phyloP scores from a whole-genome alignment of 1,140 invertebrate species.

The Agrilus planipennis region DNA sequence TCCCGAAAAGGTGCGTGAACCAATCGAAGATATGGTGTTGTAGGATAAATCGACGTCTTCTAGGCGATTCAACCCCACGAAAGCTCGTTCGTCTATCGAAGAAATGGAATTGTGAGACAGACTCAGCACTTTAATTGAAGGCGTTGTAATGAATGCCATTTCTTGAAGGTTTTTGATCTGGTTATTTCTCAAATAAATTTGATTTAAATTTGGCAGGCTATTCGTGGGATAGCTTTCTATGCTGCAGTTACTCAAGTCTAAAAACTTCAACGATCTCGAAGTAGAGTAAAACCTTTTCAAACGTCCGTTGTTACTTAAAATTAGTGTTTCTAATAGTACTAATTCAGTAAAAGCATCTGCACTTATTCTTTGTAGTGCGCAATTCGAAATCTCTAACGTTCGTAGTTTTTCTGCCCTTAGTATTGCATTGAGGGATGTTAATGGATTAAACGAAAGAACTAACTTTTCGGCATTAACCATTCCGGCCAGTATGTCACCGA shows the following conservation, averaged over 20 bases:
- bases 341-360: slow-evolving; percentile 37
- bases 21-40: slow-evolving; percentile 47
- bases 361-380: slow-evolving; percentile 37
- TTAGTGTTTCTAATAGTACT: slow-evolving; percentile 36
- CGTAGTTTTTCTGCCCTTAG: slow-evolving; percentile 40
- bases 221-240: slow-evolving; percentile 45
- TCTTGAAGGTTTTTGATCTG: slow-evolving; percentile 41
- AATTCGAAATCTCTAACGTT: slow-evolving; percentile 42
- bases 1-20: slow-evolving; percentile 39
- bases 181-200: slow-evolving; percentile 46
- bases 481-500: slow-evolving; percentile 39
- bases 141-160: slow-evolving; percentile 47
- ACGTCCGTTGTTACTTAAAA: slow-evolving; percentile 42
- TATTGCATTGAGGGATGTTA: slow-evolving; percentile 33
- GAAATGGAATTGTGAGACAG: slow-evolving; percentile 50
- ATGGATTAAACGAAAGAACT: slow-evolving; percentile 40
- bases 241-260: slow-evolving; percentile 54
- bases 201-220: slow-evolving; percentile 45
- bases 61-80: slow-evolving; percentile 41
- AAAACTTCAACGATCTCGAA: slow-evolving; percentile 39
- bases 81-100: slow-evolving; percentile 40
- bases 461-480: slow-evolving; percentile 39
- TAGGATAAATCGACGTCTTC: slow-evolving; percentile 49
- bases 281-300: slow-evolving; percentile 36
- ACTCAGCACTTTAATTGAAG: slow-evolving; percentile 46